Percentiles rank a stretch among this genome's conserved stretches.
Evolutionary conservation across 2,113 vertebrate genomes (phyloP).

Genomic region (Lepisosteus osseus): DNA sequence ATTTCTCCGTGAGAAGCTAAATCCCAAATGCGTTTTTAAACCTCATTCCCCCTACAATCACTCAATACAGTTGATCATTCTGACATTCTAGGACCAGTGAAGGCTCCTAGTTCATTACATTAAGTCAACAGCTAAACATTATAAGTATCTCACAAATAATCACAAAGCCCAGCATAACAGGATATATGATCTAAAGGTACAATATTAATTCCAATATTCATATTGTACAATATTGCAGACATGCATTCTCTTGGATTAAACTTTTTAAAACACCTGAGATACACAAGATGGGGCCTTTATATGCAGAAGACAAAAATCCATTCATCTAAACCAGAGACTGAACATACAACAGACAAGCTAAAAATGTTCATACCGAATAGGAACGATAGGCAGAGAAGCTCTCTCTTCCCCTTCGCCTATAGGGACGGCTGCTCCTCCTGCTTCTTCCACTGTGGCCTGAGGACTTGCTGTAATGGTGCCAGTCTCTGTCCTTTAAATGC

Average conservation of each 20-base stretch:
- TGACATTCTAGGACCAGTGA: too few relatives aligned
- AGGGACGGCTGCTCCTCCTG: slow-evolving; percentile 78
- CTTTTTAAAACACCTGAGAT: slow-evolving; percentile 13
- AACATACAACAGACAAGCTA: background rate
- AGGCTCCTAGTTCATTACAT: too few relatives aligned
- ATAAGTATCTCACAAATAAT: too few relatives aligned
- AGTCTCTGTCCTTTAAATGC: slow-evolving; percentile 70
- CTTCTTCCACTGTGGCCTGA: slow-evolving; percentile 67
- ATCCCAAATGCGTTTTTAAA: too few relatives aligned
- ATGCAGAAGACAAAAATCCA: slow-evolving; percentile 37
- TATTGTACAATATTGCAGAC: too few relatives aligned
- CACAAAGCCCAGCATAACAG: too few relatives aligned
- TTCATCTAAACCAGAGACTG: slow-evolving; percentile 23
- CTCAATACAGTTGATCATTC: too few relatives aligned
- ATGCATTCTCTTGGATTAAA: too few relatives aligned
- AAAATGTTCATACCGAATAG: slow-evolving; percentile 77
- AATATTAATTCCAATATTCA: too few relatives aligned
- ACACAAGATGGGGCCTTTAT: slow-evolving; percentile 32
- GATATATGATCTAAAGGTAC: too few relatives aligned
- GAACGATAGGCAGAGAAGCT: slow-evolving; percentile 72
- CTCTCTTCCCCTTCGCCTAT: slow-evolving; percentile 63
- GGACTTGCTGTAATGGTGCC: slow-evolving; percentile 92
- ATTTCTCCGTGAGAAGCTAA: background rate
- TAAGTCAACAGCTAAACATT: too few relatives aligned
- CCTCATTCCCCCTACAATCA: too few relatives aligned